Base-by-base conservation (phyloP, 2,113 vertebrate genomes). In the Xiphophorus maculatus region DNA sequence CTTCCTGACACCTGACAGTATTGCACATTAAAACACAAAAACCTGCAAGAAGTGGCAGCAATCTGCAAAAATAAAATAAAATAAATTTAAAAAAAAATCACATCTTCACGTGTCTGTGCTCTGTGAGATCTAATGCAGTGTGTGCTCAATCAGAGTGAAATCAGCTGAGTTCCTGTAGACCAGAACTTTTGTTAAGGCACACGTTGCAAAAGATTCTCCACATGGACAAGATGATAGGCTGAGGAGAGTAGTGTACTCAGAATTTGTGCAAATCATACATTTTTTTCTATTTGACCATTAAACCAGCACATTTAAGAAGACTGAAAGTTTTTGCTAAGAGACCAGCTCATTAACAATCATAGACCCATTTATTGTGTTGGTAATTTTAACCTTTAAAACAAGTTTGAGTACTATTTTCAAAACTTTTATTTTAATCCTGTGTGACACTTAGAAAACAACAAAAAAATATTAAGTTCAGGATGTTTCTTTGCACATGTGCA, bases 321-420 rank as follows among this genome's bases (percentile, higher is more conserved):
- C 63, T 37, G n/a, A 67, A 61, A 68, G 64, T 33, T 27, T 76
- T 77, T 75, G 85, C 82, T 87, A 92, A 85, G 93, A 95, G 93
- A 89, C 94, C 93, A 90, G 93, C 94, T 94, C 94, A 81, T 93
- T 92, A 90, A 91, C 89, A 90, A 81, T 77, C 66, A 67, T 30
- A 17, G 66, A 66, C 54, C 70, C 79, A 51, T 63, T 73, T 37
- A 75, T 27, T 74, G 28, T 78, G 74, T 60, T 67, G 51, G 74
- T 81, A 37, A 4, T 63, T 67, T 17, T 63, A 42, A 42, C 60
- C 10, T 76, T 76, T 77, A 13, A 77, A 74, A 71, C 8, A 62
- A 67, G 14, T 27, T 4, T 40, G 35, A 78, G 68, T 60, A 22
- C 42, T 19, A 40, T 32, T 29, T 48, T 48, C 3, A 17, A 17